These are phyloP conservation scores for Lichenostomus cassidix DNA, from an alignment of 2,113 vertebrate species.

Conservation along the genomic window DNA sequence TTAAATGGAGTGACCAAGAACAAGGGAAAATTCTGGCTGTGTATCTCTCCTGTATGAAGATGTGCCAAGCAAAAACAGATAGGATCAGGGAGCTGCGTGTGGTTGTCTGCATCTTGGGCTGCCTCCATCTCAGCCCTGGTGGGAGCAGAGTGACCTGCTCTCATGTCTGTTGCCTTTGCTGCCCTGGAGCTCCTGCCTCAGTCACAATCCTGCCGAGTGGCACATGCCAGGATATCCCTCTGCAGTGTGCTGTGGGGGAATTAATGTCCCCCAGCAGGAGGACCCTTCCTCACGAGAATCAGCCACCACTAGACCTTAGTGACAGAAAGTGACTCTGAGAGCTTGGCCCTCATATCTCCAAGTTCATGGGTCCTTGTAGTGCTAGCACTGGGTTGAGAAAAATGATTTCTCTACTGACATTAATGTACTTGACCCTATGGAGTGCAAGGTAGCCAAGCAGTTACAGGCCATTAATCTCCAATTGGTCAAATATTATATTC, in stretches of 20 bases:
- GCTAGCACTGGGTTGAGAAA: neutral
- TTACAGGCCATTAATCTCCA: slow-evolving; percentile 32
- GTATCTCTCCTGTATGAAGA: neutral
- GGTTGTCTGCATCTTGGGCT: neutral
- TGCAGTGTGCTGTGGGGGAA: fast-evolving
- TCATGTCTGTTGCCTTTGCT: neutral
- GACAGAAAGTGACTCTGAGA: neutral
- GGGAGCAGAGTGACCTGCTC: neutral
- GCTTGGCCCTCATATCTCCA: neutral
- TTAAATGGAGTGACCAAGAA: neutral
- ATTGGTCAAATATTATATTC: neutral
- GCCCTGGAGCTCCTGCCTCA: neutral
- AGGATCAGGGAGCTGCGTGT: neutral
- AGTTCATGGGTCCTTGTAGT: neutral
- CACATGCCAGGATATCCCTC: fast-evolving
- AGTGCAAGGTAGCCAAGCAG: neutral
- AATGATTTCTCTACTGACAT: neutral
- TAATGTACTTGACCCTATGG: neutral
- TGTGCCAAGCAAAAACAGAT: neutral
- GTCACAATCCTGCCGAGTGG: neutral
- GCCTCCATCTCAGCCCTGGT: neutral
- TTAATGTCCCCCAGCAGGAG: neutral
- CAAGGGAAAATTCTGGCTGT: fast-evolving
- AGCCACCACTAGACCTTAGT: neutral
- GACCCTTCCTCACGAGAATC: neutral